Percentiles rank a stretch among this genome's conserved stretches.
phyloP scores from a whole-genome alignment of 2,113 vertebrate genomes.

The Limnothrissa miodon region DNA sequence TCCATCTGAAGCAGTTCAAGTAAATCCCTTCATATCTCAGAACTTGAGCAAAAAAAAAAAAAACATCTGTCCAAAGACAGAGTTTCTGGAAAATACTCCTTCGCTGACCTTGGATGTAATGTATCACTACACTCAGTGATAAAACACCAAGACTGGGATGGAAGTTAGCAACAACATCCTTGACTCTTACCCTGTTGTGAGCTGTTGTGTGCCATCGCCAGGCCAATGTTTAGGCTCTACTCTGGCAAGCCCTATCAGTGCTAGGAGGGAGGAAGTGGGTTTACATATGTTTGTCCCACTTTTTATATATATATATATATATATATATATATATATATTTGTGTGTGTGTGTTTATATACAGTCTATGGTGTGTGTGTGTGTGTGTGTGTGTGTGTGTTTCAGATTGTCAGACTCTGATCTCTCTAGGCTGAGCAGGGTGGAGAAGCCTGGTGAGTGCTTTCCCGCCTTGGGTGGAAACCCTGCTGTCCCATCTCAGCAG shows the following conservation, averaged over 20 bases:
- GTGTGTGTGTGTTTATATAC: neutral
- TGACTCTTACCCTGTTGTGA: neutral
- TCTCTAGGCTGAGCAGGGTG: neutral
- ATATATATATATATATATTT: no score
- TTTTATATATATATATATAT: no score
- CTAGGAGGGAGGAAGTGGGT: neutral
- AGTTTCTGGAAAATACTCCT: no score
- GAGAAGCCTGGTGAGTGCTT: neutral
- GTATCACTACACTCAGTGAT: no score
- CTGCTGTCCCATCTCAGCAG: neutral
- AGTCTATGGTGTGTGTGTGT: neutral
- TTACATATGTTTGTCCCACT: no score
- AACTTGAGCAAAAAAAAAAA: neutral
- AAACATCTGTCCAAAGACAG: neutral
- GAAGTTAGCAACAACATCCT: no score
- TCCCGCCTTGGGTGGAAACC: no score
- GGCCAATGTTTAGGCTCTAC: neutral
- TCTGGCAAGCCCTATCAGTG: neutral
- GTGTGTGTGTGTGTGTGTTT: neutral
- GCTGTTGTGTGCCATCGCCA: neutral
- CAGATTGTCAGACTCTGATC: neutral
- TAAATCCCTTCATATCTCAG: no score
- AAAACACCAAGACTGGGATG: no score
- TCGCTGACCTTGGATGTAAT: no score
- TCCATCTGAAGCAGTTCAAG: neutral